A percentile compares a stretch with the other conserved stretches of the same genome.
phyloP scores from a whole-genome alignment of 2,888 invertebrate species.

The Parnassius glacialis region DNA sequence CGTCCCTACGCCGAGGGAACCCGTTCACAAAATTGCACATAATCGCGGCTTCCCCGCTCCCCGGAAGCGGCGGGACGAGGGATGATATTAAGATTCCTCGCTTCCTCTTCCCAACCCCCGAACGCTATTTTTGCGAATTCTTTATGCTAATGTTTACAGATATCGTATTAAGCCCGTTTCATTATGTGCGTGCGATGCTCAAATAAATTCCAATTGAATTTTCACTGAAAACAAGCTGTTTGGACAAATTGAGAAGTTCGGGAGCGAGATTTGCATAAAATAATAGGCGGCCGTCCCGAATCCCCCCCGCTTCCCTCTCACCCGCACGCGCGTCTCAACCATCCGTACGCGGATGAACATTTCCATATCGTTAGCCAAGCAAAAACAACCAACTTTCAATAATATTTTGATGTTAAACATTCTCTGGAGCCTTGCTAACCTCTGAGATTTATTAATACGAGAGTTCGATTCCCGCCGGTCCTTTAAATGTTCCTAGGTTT shows the following conservation, averaged over 20 bases:
- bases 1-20: slow-evolving; percentile 30
- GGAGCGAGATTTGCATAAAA: slow-evolving; percentile 53
- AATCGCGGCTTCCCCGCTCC: slow-evolving; percentile 34
- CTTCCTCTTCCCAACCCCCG: slow-evolving; percentile 37
- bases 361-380: slow-evolving; percentile 5
- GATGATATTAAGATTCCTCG: slow-evolving; percentile 55
- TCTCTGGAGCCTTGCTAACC: not conserved
- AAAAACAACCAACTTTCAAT: slow-evolving; percentile 7
- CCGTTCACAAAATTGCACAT: slow-evolving; percentile 52
- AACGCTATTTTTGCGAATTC: slow-evolving; percentile 59
- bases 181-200: slow-evolving; percentile 48
- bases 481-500: too few species aligned
- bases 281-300: slow-evolving; percentile 39
- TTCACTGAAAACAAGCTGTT: slow-evolving; percentile 65
- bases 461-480: too few species aligned
- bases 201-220: slow-evolving; percentile 51
- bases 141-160: slow-evolving; percentile 66
- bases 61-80: slow-evolving; percentile 28
- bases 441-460: too few species aligned
- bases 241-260: slow-evolving; percentile 60
- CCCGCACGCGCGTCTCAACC: not conserved
- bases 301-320: not conserved
- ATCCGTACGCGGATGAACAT: not conserved
- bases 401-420: slow-evolving; percentile 17
- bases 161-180: slow-evolving; percentile 54